phyloP scores from a whole-genome alignment of 1,140 invertebrate species.

The Orchesella cincta region DNA sequence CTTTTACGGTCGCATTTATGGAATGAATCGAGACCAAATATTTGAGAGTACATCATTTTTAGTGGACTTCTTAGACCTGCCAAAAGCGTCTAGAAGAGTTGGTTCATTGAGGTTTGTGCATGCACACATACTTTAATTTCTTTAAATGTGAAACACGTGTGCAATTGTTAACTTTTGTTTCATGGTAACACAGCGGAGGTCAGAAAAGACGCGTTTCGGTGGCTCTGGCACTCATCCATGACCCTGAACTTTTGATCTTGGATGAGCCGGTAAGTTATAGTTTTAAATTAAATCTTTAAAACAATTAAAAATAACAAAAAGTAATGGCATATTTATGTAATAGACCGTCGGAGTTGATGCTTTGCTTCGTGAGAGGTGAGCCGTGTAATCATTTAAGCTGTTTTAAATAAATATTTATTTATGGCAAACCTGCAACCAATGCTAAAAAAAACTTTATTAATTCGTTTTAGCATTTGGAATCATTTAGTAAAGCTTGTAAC shows the following conservation, averaged over 20 bases:
- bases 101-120: conserved; percentile 75
- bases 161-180: not conserved
- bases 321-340: not conserved
- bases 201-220: conserved; percentile 88
- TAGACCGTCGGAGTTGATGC: conserved; percentile 87
- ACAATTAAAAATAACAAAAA: too few relatives aligned
- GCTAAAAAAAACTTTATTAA: too few relatives aligned
- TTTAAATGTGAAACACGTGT: conserved; percentile 26
- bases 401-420: not conserved
- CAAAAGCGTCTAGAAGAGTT: conserved; percentile 77
- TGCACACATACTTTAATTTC: not conserved
- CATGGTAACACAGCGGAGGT: conserved; percentile 78
- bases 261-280: conserved; percentile 74
- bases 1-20: conserved; percentile 62
- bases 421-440: too few relatives aligned
- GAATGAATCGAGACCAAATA: conserved; percentile 56
- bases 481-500: conserved; percentile 80
- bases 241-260: conserved; percentile 85
- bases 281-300: not conserved
- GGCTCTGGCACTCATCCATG: conserved; percentile 86
- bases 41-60: conserved; percentile 70
- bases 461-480: conserved; percentile 90
- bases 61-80: conserved; percentile 82
- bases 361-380: conserved; percentile 74
- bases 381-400: conserved; percentile 61